These are phyloP conservation scores for Alligator mississippiensis DNA, from an alignment of 2,113 vertebrate genomes.

Conservation along the genomic window DNA sequence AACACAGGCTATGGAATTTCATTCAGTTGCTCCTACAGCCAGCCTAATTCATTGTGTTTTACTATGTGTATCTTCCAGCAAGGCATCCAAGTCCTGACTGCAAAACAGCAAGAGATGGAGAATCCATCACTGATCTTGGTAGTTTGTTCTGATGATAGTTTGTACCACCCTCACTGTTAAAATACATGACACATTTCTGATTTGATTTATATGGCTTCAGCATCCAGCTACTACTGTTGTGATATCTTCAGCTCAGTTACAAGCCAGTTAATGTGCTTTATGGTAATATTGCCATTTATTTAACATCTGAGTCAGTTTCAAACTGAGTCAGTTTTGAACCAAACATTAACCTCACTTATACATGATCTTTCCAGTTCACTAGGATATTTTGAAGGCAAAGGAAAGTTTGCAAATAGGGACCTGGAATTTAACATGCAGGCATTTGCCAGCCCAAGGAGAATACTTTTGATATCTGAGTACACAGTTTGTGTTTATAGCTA, in stretches of 20 bases:
- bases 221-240: not conserved
- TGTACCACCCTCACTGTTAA: not conserved
- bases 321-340: not conserved
- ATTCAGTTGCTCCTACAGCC: not conserved
- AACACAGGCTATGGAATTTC: not conserved
- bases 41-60: not conserved
- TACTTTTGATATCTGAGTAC: not conserved
- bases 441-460: not conserved
- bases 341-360: not conserved
- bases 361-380: not conserved
- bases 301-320: not conserved
- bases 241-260: not conserved
- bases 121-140: accelerated
- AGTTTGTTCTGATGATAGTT: not conserved
- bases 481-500: not conserved
- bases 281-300: not conserved
- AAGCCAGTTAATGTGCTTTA: not conserved
- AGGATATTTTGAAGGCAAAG: not conserved
- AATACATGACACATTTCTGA: not conserved
- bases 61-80: not conserved
- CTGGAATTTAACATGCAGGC: not conserved
- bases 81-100: not conserved
- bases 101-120: not conserved
- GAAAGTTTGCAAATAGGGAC: not conserved
- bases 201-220: not conserved